Evolutionary conservation across 2,113 vertebrate species (phyloP).

Genomic region (Engraulis encrasicolus): DNA sequence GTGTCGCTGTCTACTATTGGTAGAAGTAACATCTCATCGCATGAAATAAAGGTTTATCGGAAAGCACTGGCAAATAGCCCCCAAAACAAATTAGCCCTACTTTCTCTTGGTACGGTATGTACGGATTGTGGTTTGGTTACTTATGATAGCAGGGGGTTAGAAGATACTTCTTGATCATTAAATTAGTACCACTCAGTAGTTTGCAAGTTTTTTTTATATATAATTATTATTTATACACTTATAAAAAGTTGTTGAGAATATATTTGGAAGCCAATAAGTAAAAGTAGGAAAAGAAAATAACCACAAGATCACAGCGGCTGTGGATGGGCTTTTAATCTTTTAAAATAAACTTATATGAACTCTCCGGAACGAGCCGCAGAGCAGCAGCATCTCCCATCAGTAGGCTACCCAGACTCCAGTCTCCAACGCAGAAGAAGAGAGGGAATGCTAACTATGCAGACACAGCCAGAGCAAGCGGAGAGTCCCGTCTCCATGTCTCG

Average conservation of each 20-base stretch:
- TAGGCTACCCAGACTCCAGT: background rate
- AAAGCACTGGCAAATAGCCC: too few relatives aligned
- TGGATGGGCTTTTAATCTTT: background rate
- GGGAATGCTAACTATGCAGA: background rate
- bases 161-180: background rate
- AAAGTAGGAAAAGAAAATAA: background rate
- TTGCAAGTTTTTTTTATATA: background rate
- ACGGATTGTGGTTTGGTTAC: background rate
- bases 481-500: background rate
- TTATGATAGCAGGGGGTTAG: background rate
- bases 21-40: background rate
- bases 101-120: too few relatives aligned
- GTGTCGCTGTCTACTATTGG: background rate
- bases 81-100: too few relatives aligned
- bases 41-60: background rate
- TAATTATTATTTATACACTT: background rate
- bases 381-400: background rate
- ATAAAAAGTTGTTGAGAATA: background rate
- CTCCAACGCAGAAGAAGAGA: background rate
- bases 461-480: background rate
- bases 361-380: background rate
- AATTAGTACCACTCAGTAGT: background rate
- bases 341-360: conserved; percentile 7
- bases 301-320: background rate
- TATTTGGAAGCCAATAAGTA: background rate